A percentile compares a stretch with the other conserved stretches of the same genome.
Evolutionary conservation across 1,140 invertebrate species (phyloP).

Genomic region (Drosophila micromelanica): DNA sequence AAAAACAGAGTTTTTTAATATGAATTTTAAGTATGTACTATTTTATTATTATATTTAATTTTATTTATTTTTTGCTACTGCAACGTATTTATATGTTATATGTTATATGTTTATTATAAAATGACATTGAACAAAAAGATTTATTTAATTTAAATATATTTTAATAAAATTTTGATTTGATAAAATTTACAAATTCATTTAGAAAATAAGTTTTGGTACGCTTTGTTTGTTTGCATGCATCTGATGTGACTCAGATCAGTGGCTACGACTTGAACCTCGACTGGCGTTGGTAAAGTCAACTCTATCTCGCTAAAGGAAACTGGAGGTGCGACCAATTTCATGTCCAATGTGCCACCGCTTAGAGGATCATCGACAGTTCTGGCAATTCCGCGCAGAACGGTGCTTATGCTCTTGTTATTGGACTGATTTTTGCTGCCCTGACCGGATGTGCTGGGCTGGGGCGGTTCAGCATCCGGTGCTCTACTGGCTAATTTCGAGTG

Average conservation of each 20-base stretch:
- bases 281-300: slow-evolving; percentile 10
- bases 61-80: too few relatives aligned
- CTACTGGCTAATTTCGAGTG: slow-evolving; percentile 37
- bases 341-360: slow-evolving; percentile 49
- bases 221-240: not conserved
- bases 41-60: too few relatives aligned
- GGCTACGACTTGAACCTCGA: slow-evolving; percentile 20
- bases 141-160: too few relatives aligned
- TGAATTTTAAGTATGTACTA: too few relatives aligned
- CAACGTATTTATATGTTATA: too few relatives aligned
- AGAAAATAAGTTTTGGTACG: too few relatives aligned
- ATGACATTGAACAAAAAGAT: not conserved
- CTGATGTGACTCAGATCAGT: slow-evolving; percentile 2
- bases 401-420: slow-evolving; percentile 2
- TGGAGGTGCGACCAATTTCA: slow-evolving; percentile 11
- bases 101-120: not conserved
- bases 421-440: not conserved
- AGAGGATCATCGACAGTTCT: slow-evolving; percentile 45
- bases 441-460: not conserved
- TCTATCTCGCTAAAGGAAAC: not conserved
- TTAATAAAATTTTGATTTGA: too few relatives aligned
- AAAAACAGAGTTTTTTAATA: too few relatives aligned
- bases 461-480: not conserved
- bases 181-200: too few relatives aligned
- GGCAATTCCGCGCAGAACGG: slow-evolving; percentile 45